Evolutionary conservation across 2,113 vertebrate genomes (phyloP), one percentile per base, ranked within the genome.

Genomic region (Apodemus sylvaticus): DNA sequence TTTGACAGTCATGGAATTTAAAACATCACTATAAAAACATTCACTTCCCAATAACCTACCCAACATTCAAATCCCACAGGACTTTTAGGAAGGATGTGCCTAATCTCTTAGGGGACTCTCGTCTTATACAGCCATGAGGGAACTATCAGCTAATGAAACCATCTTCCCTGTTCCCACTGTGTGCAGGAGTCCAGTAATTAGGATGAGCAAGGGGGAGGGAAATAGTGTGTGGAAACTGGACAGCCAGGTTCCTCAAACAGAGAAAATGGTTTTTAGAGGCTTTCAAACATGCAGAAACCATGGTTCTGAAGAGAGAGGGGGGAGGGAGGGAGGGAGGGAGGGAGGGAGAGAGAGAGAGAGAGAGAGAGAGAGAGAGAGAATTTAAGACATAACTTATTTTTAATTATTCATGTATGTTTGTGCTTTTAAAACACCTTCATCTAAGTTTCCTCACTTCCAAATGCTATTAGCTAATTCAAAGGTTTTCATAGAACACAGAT

Each of bases 101-200:
- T 79, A 3, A 53, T 51, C 19, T 53, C 4, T 19, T 34, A 79
- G 31, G 16, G 3, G 6, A 79, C 31, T 34, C 77, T 53, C 6
- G 11, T 53, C 29, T 17, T 79, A 11, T 34, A 53, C 77, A 53
- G 53, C 31, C 48, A 79, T 2, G 3, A 17, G 29, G 76, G 48
- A 34, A 19, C 48, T 24, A 17, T 48, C 45, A 78, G 45, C 76
- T 78, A 78, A 76, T 76, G 42, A 42, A 8, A 45, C 6, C 17
- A 22, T 53, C n/a, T 9, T 19, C 3, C 86, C 17, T 58, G 1
- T 9, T 0, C 19, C 2, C 11, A 64, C 0, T 17, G 29, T n/a
- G 24, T 92, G 22, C 29, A 51, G 79, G n/a, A 16, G 86, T 36
- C 51, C 68, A 68, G 34, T n/a, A 82, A 45, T 45, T 48, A 55